These are phyloP conservation scores for Zaprionus vittiger DNA, from an alignment of 1,140 invertebrate genomes.

Conservation along the genomic window DNA sequence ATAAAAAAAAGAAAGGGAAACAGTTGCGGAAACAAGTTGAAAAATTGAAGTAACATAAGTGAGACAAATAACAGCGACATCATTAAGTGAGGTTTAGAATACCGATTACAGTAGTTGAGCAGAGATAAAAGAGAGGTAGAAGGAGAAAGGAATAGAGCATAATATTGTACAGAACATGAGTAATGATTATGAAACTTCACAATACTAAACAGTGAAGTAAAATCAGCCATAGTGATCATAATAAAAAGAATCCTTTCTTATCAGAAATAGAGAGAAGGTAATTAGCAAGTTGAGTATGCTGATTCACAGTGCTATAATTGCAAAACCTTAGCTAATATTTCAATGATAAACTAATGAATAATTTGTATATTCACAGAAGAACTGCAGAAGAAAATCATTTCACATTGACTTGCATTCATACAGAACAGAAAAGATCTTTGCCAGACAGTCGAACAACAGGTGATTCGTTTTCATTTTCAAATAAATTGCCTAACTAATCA, in stretches of 20 bases:
- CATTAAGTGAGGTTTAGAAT: background rate
- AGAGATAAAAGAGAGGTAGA: background rate
- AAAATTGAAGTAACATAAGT: background rate
- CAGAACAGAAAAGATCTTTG: background rate
- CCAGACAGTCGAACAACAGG: background rate
- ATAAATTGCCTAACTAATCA: slow-evolving; percentile 4
- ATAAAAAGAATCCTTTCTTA: background rate
- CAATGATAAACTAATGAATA: no score
- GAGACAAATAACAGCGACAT: slow-evolving; percentile 30
- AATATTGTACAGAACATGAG: no score
- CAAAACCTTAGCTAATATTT: no score
- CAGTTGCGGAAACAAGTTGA: slow-evolving; percentile 10
- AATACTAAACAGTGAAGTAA: background rate
- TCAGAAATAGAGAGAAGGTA: no score
- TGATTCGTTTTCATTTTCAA: background rate
- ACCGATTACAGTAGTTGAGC: background rate
- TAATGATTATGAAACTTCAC: background rate
- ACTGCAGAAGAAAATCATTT: no score
- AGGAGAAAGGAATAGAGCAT: no score
- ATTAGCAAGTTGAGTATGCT: no score
- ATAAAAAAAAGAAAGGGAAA: slow-evolving; percentile 15
- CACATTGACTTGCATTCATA: no score
- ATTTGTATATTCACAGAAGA: no score
- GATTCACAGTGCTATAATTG: no score
- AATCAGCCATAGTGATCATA: accelerated